These are phyloP conservation scores for Mesorhabditis belari DNA, from an alignment of 2,888 invertebrate genomes.

Conservation along the genomic window DNA sequence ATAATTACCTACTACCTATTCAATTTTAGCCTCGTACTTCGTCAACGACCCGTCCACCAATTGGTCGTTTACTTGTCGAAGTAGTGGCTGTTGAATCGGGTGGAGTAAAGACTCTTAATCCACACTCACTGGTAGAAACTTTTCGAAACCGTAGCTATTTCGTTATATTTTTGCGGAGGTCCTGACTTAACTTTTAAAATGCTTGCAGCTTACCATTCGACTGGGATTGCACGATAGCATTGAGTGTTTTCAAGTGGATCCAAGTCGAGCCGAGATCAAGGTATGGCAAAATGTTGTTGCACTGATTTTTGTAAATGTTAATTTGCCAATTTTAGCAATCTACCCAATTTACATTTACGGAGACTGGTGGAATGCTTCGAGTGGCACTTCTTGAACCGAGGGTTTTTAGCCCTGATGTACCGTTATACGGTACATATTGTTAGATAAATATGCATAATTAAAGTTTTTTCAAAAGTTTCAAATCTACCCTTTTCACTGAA, in stretches of 20 bases:
- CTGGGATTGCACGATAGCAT: too few species aligned
- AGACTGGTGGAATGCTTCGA: slow-evolving; percentile 1
- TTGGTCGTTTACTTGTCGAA: background rate
- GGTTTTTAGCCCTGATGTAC: slow-evolving; percentile 12
- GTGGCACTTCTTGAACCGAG: slow-evolving; percentile 6
- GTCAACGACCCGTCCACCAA: background rate
- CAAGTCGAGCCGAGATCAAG: too few species aligned
- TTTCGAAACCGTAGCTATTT: too few species aligned
- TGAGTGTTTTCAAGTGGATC: too few species aligned
- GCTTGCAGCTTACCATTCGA: too few species aligned
- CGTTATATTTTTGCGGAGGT: too few species aligned
- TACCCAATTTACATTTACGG: slow-evolving; percentile 11
- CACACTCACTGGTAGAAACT: background rate
- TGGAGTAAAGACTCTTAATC: background rate
- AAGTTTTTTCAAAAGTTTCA: too few species aligned
- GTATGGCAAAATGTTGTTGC: background rate
- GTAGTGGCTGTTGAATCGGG: background rate
- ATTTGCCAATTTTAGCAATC: slow-evolving; percentile 2
- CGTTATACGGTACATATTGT: slow-evolving; percentile 7
- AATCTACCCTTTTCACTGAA: background rate
- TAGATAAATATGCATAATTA: too few species aligned
- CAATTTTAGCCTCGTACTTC: background rate
- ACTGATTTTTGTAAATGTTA: background rate
- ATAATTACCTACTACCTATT: too few species aligned
- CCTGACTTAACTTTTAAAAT: too few species aligned